Evolutionary conservation across 2,888 invertebrate genomes (phyloP).

Genomic region (Ormyrus rosae): DNA sequence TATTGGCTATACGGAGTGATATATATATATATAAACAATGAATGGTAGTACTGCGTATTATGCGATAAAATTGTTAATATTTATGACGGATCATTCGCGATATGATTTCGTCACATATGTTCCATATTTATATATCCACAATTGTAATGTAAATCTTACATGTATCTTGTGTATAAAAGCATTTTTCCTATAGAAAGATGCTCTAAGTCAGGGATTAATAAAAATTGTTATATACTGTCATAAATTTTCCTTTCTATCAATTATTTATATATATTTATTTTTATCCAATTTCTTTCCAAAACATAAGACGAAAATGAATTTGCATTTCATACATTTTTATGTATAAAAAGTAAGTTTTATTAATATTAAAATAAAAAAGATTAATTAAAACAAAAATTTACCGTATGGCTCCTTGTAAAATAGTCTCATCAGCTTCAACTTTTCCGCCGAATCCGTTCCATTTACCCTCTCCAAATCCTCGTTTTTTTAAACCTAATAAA

Average conservation of each 20-base stretch:
- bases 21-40: too few relatives aligned
- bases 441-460: slow-evolving; percentile 92
- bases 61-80: slow-evolving; percentile 29
- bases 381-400: slow-evolving; percentile 59
- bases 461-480: slow-evolving; percentile 83
- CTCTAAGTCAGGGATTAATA: too few relatives aligned
- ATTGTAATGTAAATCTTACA: slow-evolving; percentile 2
- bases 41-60: too few relatives aligned
- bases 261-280: too few relatives aligned
- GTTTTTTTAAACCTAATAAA: slow-evolving; percentile 83
- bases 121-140: slow-evolving; percentile 30
- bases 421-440: slow-evolving; percentile 82
- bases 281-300: too few relatives aligned
- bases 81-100: slow-evolving; percentile 10
- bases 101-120: slow-evolving; percentile 36
- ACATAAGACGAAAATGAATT: slow-evolving; percentile 54
- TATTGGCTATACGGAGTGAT: too few relatives aligned
- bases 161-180: not conserved
- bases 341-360: not conserved
- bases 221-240: too few relatives aligned
- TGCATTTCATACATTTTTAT: not conserved
- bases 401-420: slow-evolving; percentile 81
- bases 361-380: slow-evolving; percentile 1
- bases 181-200: too few relatives aligned
- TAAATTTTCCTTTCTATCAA: too few relatives aligned